Evolutionary conservation across 2,888 invertebrate genomes (phyloP).

Genomic region (Sceliomorpha sp.): DNA sequence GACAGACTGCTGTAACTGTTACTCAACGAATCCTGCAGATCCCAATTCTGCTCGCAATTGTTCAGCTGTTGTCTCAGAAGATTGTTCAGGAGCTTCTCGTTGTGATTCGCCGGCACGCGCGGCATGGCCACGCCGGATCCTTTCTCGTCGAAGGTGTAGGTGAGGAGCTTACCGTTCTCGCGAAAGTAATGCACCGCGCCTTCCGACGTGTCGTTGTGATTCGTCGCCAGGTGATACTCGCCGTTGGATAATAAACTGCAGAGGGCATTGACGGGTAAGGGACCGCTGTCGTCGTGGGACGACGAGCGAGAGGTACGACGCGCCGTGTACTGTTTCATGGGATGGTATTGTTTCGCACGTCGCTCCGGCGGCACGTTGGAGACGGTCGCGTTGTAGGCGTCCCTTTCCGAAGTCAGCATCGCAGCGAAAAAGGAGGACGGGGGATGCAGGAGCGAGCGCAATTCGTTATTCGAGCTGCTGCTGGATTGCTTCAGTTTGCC

Average conservation of each 20-base stretch:
- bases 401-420: slow-evolving; percentile 84
- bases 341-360: slow-evolving; percentile 42
- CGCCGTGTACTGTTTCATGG: slow-evolving; percentile 1
- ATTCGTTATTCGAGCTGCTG: slow-evolving; percentile 84
- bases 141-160: slow-evolving; percentile 92
- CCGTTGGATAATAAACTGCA: slow-evolving; percentile 80
- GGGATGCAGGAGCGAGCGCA: slow-evolving; percentile 83
- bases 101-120: slow-evolving; percentile 69
- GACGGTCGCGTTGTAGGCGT: slow-evolving; percentile 63
- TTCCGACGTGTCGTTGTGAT: slow-evolving; percentile 87
- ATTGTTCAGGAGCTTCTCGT: slow-evolving; percentile 74
- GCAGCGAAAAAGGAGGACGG: slow-evolving; percentile 84
- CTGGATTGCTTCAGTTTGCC: slow-evolving; percentile 81
- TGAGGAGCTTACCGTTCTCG: slow-evolving; percentile 92
- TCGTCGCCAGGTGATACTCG: slow-evolving; percentile 86
- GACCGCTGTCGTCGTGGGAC: slow-evolving; percentile 53
- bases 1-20: slow-evolving; percentile 82
- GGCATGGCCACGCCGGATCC: slow-evolving; percentile 82
- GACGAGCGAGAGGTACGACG: slow-evolving; percentile 1
- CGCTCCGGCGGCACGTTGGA: slow-evolving; percentile 7
- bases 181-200: slow-evolving; percentile 93
- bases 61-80: slow-evolving; percentile 72
- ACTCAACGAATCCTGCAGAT: slow-evolving; percentile 78
- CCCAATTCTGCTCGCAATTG: slow-evolving; percentile 69
- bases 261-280: slow-evolving; percentile 75